Conservation (phyloP, 2,888 invertebrate species). For the Empis stercorea region DNA sequence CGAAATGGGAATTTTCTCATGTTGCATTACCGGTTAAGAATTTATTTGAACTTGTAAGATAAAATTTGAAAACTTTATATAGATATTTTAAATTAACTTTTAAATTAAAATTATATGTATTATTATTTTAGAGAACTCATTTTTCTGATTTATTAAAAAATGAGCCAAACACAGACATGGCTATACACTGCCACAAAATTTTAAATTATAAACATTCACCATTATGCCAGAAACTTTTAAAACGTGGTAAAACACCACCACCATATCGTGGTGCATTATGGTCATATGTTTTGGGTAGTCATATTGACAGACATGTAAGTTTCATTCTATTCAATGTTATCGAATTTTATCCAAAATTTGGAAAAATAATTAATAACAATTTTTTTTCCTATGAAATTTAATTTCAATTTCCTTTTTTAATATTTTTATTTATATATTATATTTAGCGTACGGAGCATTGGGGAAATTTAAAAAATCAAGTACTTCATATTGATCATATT, state of each 20-base stretch:
- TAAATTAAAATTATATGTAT: not conserved
- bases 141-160: conserved; percentile 28
- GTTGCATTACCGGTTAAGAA: conserved; percentile 77
- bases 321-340: not conserved
- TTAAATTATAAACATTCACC: conserved; percentile 70
- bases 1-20: conserved; percentile 76
- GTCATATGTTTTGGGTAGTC: conserved; percentile 74
- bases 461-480: conserved; percentile 64
- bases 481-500: conserved; percentile 79
- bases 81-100: not conserved
- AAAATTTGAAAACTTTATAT: too few species aligned
- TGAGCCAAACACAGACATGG: conserved; percentile 42
- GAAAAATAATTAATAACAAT: too few species aligned
- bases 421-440: conserved; percentile 13
- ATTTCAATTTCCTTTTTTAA: conserved; percentile 1
- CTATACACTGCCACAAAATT: conserved; percentile 63
- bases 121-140: conserved; percentile 19
- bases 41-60: conserved; percentile 64
- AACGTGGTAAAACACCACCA: conserved; percentile 39
- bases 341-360: not conserved
- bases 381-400: too few species aligned
- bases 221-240: conserved; percentile 78
- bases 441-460: conserved; percentile 61
- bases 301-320: conserved; percentile 51
- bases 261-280: conserved; percentile 72